phyloP scores from a whole-genome alignment of 2,888 invertebrate genomes.

The Ryuthela nishihirai region DNA sequence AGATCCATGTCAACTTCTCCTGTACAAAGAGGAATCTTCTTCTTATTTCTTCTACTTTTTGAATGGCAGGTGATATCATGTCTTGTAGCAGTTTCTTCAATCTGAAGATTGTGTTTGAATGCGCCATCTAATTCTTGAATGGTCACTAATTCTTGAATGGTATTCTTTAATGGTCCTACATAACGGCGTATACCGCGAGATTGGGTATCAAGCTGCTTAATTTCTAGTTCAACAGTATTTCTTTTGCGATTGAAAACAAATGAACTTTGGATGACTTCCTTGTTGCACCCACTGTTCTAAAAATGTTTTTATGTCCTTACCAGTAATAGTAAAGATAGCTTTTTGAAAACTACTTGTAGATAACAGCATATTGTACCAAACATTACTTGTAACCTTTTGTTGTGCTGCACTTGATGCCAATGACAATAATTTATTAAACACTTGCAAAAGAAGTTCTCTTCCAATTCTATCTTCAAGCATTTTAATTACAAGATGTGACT shows the following conservation, averaged over 20 bases:
- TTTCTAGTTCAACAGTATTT: constrained; percentile 95
- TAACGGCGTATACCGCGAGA: constrained; percentile 52
- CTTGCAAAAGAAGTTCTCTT: constrained; percentile 85
- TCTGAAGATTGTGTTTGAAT: constrained; percentile 84
- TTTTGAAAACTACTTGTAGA: constrained; percentile 77
- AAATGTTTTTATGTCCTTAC: constrained; percentile 97
- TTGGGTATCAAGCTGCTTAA: constrained; percentile 69
- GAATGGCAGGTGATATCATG: constrained; percentile 99
- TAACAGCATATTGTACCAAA: constrained; percentile 87
- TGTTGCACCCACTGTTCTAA: constrained; percentile 95
- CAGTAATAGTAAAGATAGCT: constrained; percentile 96
- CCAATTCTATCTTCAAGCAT: constrained; percentile 97
- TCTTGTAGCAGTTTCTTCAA: constrained; percentile 90
- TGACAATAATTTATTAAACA: constrained; percentile 93
- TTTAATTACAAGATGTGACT: constrained; percentile 87
- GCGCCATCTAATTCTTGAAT: constrained; percentile 98
- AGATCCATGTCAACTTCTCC: constrained; percentile 98
- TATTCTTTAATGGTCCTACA: constrained; percentile 82
- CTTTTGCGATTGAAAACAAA: constrained; percentile 95
- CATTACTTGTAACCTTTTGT: constrained; percentile 71
- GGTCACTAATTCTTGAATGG: constrained; percentile 94
- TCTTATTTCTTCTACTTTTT: constrained; percentile 95
- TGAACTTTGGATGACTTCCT: constrained; percentile 90
- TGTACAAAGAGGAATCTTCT: constrained; percentile 95
- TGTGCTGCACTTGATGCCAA: constrained; percentile 68